A percentile compares a stretch with the other conserved stretches of the same genome.
phyloP scores from a whole-genome alignment of 2,888 invertebrate species.

The Autographa gamma region DNA sequence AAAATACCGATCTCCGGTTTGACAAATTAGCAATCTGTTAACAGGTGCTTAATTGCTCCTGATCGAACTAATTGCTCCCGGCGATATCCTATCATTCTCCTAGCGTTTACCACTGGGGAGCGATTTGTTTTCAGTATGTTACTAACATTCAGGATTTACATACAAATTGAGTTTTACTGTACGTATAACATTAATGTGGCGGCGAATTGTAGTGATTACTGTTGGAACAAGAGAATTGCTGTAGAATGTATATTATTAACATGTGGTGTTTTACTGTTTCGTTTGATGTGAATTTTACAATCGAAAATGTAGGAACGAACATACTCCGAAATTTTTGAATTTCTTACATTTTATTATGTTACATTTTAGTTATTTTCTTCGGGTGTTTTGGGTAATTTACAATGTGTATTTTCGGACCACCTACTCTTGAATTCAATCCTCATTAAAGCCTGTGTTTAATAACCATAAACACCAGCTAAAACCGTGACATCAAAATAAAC shows the following conservation, averaged over 20 bases:
- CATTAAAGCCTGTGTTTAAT: no score
- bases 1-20: not conserved
- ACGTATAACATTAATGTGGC: not conserved
- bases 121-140: constrained; percentile 2
- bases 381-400: no score
- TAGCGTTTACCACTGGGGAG: not conserved
- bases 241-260: no score
- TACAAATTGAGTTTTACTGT: constrained; percentile 3
- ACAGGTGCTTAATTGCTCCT: constrained; percentile 5
- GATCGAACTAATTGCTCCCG: constrained; percentile 3
- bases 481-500: not conserved
- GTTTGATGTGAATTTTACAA: no score
- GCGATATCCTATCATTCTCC: constrained; percentile 5
- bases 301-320: no score
- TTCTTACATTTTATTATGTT: no score
- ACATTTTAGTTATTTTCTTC: no score
- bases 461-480: no score
- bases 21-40: constrained; percentile 7
- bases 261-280: no score
- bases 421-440: no score
- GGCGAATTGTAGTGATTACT: not conserved
- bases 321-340: no score
- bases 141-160: not conserved
- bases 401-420: no score
- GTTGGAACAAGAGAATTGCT: not conserved